Percentiles rank a stretch among this genome's conserved stretches.
These are phyloP conservation scores for Luehdorfia chinensis DNA, from an alignment of 1,140 invertebrate genomes.

Conservation along the genomic window DNA sequence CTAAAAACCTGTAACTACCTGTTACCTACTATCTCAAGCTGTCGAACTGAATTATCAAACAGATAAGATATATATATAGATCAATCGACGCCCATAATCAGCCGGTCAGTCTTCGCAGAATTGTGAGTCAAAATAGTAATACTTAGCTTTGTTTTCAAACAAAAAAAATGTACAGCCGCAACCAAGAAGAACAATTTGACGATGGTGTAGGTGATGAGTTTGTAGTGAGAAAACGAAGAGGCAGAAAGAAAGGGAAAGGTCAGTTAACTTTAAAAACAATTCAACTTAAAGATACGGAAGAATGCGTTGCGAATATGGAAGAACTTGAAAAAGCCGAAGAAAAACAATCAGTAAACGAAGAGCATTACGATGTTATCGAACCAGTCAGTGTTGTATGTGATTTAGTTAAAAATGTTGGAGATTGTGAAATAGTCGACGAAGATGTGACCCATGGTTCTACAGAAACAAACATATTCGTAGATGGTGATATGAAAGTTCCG, in stretches of 20 bases:
- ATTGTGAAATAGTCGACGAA: constrained; percentile 1
- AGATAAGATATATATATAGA: constrained; percentile 15
- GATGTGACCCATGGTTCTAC: background rate
- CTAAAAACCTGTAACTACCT: too few relatives aligned
- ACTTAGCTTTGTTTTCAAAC: background rate
- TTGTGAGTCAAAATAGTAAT: background rate
- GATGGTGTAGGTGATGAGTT: constrained; percentile 3
- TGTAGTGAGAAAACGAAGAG: constrained; percentile 5
- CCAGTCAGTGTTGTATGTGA: too few relatives aligned
- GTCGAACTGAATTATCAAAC: too few relatives aligned
- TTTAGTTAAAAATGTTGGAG: background rate
- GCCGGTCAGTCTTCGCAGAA: constrained; percentile 2
- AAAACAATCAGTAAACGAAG: background rate
- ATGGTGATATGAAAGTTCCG: constrained; percentile 1
- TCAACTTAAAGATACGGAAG: background rate
- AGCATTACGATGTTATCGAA: background rate
- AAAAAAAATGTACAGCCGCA: constrained; percentile 8
- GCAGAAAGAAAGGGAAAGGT: constrained; percentile 5
- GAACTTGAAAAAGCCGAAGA: background rate
- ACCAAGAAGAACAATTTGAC: background rate
- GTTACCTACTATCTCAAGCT: too few relatives aligned
- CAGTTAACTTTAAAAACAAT: background rate
- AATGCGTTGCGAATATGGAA: constrained; percentile 3
- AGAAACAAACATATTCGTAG: background rate
- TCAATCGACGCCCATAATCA: constrained; percentile 4